Evolutionary conservation across 2,797 vertebrate species (phyloP).

Genomic region (Xyrichtys novacula): DNA sequence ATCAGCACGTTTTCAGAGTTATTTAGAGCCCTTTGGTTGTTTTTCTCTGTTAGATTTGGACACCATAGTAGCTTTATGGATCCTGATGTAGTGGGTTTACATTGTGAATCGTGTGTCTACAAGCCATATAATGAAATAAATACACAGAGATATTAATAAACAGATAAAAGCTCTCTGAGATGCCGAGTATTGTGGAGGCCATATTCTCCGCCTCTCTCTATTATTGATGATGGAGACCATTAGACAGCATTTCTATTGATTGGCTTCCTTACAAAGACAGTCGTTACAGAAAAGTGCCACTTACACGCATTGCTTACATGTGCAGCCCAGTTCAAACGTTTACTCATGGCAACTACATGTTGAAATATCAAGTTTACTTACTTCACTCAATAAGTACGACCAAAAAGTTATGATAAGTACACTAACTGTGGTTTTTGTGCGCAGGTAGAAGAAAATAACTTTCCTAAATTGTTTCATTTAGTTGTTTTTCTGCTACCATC

Average conservation of each 20-base stretch:
- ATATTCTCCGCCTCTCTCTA: slow-evolving; percentile 51
- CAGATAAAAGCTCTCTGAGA: slow-evolving; percentile 16
- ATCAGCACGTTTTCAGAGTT: neutral
- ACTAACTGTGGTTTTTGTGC: too few relatives aligned
- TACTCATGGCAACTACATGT: too few relatives aligned
- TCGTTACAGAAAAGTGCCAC: slow-evolving; percentile 21
- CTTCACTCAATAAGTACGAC: too few relatives aligned
- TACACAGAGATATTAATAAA: slow-evolving; percentile 44
- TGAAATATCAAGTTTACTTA: too few relatives aligned
- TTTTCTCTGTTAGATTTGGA: slow-evolving; percentile 22
- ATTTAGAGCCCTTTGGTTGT: too few relatives aligned
- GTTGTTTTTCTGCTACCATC: neutral
- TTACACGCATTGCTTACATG: slow-evolving; percentile 41
- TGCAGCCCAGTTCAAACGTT: neutral
- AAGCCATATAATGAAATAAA: slow-evolving; percentile 37
- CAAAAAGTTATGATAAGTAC: too few relatives aligned
- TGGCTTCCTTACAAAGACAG: slow-evolving; percentile 27
- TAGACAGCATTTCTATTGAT: slow-evolving; percentile 75
- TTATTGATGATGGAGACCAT: slow-evolving; percentile 80
- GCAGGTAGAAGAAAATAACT: neutral
- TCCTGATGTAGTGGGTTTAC: slow-evolving; percentile 13
- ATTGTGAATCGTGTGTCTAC: slow-evolving; percentile 22
- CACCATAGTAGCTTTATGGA: slow-evolving; percentile 21
- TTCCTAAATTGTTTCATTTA: neutral
- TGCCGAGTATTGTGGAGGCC: slow-evolving; percentile 30